phyloP scores from a whole-genome alignment of 2,888 invertebrate genomes.

The Taphrorychus bicolor region DNA sequence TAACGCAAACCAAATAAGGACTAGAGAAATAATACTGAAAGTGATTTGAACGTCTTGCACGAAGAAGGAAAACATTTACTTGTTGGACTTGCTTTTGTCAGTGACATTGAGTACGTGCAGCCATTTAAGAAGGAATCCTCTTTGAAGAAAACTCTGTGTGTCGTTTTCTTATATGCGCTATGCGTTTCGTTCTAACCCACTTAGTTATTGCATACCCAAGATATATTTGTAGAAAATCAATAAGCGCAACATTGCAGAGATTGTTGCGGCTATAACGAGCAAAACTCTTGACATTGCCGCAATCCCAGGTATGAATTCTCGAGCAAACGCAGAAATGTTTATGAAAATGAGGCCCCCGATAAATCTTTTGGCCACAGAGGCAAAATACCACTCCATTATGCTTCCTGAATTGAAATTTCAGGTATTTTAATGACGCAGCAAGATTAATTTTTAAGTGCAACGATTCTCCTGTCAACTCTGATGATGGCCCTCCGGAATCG shows the following conservation, averaged over 20 bases:
- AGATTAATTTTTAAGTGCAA: neutral
- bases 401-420: conserved; percentile 6
- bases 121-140: neutral
- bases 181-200: neutral
- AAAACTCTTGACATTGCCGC: neutral
- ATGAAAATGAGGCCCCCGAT: neutral
- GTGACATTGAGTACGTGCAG: conserved; percentile 8
- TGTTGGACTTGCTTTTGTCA: conserved; percentile 26
- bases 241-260: neutral
- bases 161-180: neutral
- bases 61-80: conserved; percentile 33
- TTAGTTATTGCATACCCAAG: neutral
- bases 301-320: neutral
- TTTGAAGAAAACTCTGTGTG: neutral
- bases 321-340: neutral
- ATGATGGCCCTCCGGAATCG: neutral
- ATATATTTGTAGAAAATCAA: neutral
- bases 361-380: conserved; percentile 2
- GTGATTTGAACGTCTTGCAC: conserved; percentile 37
- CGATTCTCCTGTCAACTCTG: neutral
- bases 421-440: neutral
- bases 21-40: conserved; percentile 39
- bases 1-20: conserved; percentile 34
- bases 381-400: conserved; percentile 1
- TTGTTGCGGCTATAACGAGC: neutral